Evolutionary conservation across 1,140 invertebrate species (phyloP), one percentile per base, ranked within the genome.

Genomic region (Vanessa tameamea): DNA sequence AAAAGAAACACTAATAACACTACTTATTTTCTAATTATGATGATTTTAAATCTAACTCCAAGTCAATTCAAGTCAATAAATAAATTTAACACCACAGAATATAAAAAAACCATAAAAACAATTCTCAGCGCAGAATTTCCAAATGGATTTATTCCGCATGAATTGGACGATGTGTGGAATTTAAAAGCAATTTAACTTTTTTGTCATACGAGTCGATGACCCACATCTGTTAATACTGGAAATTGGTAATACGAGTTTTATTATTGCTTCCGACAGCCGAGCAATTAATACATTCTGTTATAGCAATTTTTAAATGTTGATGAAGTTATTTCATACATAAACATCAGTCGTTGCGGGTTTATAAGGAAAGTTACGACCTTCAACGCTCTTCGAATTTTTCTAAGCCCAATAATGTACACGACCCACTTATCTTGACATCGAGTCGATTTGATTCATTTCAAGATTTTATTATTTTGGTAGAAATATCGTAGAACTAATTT

Each of bases 121-220:
- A 55, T 55, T 51, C n/a, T 51, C 48, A n/a, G 48, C 14, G 20
- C 55, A 3, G 55, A 57, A 26, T 26, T 26, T 26, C 6, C 57
- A 20, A n/a, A 55, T 55, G 31, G 16, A 37, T 37, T 61, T 23
- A 31, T 61, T 31, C 20, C 8, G 43, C 12, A 61, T 14, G 57
- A 15, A 61, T 26, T 61, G 57, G 26, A 61, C 57, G 23, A 61
- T 61, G 31, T 61, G 57, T n/a, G 57, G 57, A 14, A 61, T 61
- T 61, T 31, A 61, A 61, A 61, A 61, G 57, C 57, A 16, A 61
- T 61, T 61, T 61, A 61, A 61, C 57, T n/a, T 61, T 59, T 61
- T 37, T 61, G 57, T 61, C 57, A 26, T n/a, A 9, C 13, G 15
- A 37, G 23, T 61, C 57, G 57, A 37, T 61, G 57, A 61, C 57